These are phyloP conservation scores for Neosilurus mollespiculum DNA, from an alignment of 2,797 vertebrate species.

Conservation along the genomic window DNA sequence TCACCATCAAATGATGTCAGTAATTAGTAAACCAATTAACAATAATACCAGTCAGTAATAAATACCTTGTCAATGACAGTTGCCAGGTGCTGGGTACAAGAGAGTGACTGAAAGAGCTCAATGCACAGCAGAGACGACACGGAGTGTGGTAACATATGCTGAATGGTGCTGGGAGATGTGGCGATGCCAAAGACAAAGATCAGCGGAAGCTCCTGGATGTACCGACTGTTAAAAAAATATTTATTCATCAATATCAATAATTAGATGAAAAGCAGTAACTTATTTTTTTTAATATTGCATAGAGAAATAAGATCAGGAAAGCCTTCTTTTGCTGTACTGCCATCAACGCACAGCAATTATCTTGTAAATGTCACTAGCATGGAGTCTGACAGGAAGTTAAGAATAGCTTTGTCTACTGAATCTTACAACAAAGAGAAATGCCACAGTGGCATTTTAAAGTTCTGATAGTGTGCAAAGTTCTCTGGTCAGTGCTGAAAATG, in stretches of 20 bases:
- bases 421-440: not conserved
- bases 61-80: conserved; percentile 91
- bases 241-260: not conserved
- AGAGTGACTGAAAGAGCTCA: conserved; percentile 93
- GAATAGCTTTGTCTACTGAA: not conserved
- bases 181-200: conserved; percentile 94
- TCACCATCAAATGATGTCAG: not conserved
- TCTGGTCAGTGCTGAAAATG: not conserved
- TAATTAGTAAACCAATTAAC: not conserved
- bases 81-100: conserved; percentile 89
- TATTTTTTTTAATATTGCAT: not conserved
- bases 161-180: conserved; percentile 92
- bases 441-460: not conserved
- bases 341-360: not conserved
- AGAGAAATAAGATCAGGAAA: not conserved
- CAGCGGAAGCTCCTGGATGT: conserved; percentile 83
- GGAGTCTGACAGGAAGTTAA: not conserved
- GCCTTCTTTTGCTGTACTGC: not conserved
- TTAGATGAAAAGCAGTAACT: not conserved
- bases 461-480: not conserved
- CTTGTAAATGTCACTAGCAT: conserved; percentile 1
- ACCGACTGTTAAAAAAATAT: conserved; percentile 74
- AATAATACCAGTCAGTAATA: not conserved
- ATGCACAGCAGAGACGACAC: conserved; percentile 93
- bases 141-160: conserved; percentile 88